Evolutionary conservation across 2,113 vertebrate species (phyloP).

Genomic region (Phoenicopterus ruber): DNA sequence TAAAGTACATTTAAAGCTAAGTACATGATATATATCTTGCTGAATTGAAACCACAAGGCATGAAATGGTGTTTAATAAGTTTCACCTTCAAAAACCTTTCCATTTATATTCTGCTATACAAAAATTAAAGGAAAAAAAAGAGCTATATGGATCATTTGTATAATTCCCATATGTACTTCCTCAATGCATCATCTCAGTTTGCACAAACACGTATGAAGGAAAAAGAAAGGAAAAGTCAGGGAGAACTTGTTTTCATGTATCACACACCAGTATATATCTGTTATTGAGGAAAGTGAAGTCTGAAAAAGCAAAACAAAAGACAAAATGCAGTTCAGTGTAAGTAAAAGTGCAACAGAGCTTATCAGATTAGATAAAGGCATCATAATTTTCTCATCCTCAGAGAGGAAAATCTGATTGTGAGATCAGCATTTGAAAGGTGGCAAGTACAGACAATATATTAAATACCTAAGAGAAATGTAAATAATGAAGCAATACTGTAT

Average conservation of each 20-base stretch:
- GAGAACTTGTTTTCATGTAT: background rate
- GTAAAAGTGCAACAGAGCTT: background rate
- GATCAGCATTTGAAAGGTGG: background rate
- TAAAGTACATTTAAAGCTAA: background rate
- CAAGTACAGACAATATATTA: slow-evolving; percentile 13
- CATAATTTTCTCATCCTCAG: background rate
- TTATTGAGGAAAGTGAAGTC: background rate
- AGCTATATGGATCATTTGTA: background rate
- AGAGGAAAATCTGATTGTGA: background rate
- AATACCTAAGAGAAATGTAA: slow-evolving; percentile 6
- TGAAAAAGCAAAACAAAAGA: background rate
- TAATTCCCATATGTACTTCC: background rate
- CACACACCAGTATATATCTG: background rate
- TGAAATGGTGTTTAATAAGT: background rate
- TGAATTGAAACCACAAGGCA: background rate
- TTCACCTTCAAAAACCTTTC: background rate
- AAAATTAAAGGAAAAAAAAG: background rate
- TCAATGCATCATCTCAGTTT: background rate
- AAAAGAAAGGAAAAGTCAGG: background rate
- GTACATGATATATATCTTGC: background rate
- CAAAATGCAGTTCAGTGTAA: background rate
- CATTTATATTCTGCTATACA: background rate
- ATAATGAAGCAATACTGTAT: background rate
- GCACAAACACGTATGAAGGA: background rate
- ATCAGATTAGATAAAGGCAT: background rate